These are phyloP conservation scores for Lepeophtheirus salmonis DNA, from an alignment of 1,140 invertebrate species.

Conservation along the genomic window DNA sequence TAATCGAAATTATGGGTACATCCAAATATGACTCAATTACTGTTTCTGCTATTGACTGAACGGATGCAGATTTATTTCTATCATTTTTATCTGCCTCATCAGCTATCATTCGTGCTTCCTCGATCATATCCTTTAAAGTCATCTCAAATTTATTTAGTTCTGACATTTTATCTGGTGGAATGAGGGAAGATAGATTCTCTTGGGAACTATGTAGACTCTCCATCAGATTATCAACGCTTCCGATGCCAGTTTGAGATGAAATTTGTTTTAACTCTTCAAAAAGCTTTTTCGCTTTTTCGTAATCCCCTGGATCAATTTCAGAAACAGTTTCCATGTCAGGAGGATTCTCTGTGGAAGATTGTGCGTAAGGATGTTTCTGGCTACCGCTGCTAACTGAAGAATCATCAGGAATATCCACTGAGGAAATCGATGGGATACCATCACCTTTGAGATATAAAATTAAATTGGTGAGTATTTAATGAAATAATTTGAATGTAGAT, in stretches of 20 bases:
- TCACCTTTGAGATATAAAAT: constrained; percentile 10
- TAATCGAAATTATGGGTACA: neutral
- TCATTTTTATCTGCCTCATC: neutral
- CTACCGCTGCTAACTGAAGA: neutral
- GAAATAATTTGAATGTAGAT: no score
- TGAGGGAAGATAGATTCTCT: constrained; percentile 4
- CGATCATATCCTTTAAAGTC: constrained; percentile 17
- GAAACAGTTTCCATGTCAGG: neutral
- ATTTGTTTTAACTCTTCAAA: constrained; percentile 10
- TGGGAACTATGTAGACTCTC: neutral
- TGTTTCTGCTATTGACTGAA: neutral
- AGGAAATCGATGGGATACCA: constrained; percentile 13
- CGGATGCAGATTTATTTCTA: neutral
- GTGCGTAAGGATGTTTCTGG: neutral
- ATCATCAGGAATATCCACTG: constrained; percentile 5
- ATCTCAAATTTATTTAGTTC: constrained; percentile 14
- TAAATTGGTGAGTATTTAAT: no score
- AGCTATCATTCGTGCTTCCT: constrained; percentile 6
- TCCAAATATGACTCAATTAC: neutral
- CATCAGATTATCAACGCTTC: constrained; percentile 8
- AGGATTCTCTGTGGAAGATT: neutral
- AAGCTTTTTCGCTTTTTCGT: constrained; percentile 2
- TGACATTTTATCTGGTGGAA: constrained; percentile 14
- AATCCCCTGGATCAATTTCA: neutral
- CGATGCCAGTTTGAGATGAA: neutral